Conservation (phyloP, 2,888 invertebrate species). For the Caenorhabditis angaria region DNA sequence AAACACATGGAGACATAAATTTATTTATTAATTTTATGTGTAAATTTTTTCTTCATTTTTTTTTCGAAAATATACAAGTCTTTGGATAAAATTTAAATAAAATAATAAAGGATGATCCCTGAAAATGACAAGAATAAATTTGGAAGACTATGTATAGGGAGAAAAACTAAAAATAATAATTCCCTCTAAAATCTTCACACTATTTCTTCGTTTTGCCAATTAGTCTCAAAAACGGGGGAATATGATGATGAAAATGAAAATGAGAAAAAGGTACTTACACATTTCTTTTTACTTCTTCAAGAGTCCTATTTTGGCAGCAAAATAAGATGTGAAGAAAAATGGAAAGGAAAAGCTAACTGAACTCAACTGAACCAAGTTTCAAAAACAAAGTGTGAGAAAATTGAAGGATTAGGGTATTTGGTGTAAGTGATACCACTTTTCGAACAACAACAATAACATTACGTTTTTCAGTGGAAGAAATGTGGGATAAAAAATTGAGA, state of each 20-base stretch:
- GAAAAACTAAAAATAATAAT: background rate
- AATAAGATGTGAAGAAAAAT: background rate
- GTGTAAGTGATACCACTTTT: background rate
- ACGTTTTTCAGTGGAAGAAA: too few relatives aligned
- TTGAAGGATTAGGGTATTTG: background rate
- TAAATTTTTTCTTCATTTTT: background rate
- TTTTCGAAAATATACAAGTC: background rate
- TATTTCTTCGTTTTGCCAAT: background rate
- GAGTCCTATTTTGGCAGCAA: background rate
- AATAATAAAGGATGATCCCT: too few relatives aligned
- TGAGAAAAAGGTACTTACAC: background rate
- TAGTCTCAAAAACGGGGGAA: background rate
- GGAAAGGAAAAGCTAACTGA: background rate
- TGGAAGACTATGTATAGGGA: too few relatives aligned
- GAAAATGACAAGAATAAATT: too few relatives aligned
- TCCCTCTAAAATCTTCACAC: background rate
- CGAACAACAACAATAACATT: background rate
- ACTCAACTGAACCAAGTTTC: background rate
- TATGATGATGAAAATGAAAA: too few relatives aligned
- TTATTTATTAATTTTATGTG: constrained; percentile 4
- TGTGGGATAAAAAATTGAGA: too few relatives aligned
- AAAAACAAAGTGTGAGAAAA: constrained; percentile 3
- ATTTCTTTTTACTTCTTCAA: background rate
- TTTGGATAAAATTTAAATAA: too few relatives aligned
- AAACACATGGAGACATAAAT: constrained; percentile 1